Base-by-base conservation (phyloP, 2,888 invertebrate genomes). In the Geophilus truncorum region DNA sequence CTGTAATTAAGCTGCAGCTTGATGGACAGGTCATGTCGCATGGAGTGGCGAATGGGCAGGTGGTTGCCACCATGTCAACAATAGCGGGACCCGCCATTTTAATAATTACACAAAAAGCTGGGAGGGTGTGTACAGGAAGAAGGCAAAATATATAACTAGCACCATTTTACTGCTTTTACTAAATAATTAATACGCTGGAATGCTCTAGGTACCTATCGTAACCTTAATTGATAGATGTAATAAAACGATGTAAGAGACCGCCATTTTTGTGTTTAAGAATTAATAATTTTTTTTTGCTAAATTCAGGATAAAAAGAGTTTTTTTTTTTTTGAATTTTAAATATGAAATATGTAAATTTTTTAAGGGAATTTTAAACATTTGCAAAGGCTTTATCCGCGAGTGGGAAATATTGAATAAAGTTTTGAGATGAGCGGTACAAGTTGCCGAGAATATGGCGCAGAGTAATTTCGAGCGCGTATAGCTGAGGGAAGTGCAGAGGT, bases 11-110 rank as follows among this genome's bases (percentile, higher is more conserved):
- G 70, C 70, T 2, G 28, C 25, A 25, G 28, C 10, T 70, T 70
- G 70, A 70, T 70, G 28, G 70, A 70, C 70, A 70, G 70, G 70
- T 70, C 70, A 70, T 70, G 70, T 70, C 70, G 70, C 70, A 28
- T 70, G 70, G 70, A 70, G 70, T 70, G 70, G 70, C 70, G 70
- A 70, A 70, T 70, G 70, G 70, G 70, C 70, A 70, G 70, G 70
- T 70, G 70, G 70, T 70, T 70, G 70, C 70, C 70, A 70, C 70
- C 70, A 70, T 70, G 70, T 70, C 70, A 70, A 70, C 70, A 70
- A 70, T 70, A 70, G 70, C 70, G 70, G 70, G 70, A 70, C 70
- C 70, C 70, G 70, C 70, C 70, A 70, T 70, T 70, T 70, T 70
- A 70, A 70, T 70, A 70, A 70, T 70, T 70, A 70, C 25, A 23